Evolutionary conservation across 2,113 vertebrate species (phyloP).

Genomic region (Pyxicephalus adspersus): DNA sequence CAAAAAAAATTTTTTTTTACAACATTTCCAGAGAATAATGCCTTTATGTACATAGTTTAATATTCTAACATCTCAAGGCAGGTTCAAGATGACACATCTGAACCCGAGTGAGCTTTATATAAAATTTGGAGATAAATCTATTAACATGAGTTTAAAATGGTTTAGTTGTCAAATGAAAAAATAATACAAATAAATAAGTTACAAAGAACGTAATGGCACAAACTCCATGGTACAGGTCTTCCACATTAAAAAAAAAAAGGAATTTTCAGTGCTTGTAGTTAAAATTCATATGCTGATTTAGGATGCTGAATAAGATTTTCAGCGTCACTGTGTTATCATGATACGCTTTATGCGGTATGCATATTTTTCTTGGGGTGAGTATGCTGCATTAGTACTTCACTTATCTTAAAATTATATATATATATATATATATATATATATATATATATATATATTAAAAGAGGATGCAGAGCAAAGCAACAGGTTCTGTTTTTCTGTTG

Average conservation of each 20-base stretch:
- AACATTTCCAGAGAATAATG: constrained; percentile 47
- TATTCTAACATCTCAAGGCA: constrained; percentile 24
- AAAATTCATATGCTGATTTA: constrained; percentile 6
- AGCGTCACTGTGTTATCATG: neutral
- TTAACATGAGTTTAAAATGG: constrained; percentile 37
- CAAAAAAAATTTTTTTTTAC: constrained; percentile 18
- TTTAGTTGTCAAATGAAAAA: constrained; percentile 32
- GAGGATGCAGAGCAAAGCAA: too few species aligned
- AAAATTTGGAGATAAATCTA: constrained; percentile 42
- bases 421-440: too few species aligned
- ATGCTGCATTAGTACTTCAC: constrained; percentile 13
- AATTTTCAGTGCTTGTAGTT: constrained; percentile 52
- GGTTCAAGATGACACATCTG: neutral
- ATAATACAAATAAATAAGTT: constrained; percentile 36
- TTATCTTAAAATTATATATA: neutral
- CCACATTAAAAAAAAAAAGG: constrained; percentile 30
- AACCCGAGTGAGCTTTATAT: constrained; percentile 11
- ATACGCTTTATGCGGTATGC: neutral
- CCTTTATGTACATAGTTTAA: constrained; percentile 46
- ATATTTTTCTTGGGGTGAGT: constrained; percentile 11
- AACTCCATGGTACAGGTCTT: constrained; percentile 31
- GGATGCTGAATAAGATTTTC: neutral
- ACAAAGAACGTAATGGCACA: constrained; percentile 45
- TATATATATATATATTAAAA: too few species aligned
- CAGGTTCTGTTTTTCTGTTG: too few species aligned